Evolutionary conservation across 2,113 vertebrate species (phyloP).

Genomic region (Corythoichthys haematopterus): DNA sequence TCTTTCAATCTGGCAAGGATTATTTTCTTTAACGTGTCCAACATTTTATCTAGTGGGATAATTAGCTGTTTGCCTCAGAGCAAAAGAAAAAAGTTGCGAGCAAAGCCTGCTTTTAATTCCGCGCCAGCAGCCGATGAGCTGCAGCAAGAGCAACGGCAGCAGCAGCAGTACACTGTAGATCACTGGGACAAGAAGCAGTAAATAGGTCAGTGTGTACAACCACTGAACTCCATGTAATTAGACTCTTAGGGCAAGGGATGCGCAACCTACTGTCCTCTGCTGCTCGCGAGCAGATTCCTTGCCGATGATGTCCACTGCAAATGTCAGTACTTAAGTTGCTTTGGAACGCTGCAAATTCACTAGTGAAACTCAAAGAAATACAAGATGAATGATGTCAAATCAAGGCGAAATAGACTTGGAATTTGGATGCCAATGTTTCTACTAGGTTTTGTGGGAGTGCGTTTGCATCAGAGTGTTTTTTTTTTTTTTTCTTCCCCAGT

Average conservation of each 20-base stretch:
- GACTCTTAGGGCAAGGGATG: conserved; percentile 35
- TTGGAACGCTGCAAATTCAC: neutral
- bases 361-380: neutral
- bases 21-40: conserved; percentile 11
- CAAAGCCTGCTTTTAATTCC: conserved; percentile 10
- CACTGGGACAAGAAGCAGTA: conserved; percentile 33
- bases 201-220: conserved; percentile 47
- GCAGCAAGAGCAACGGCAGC: conserved; percentile 8
- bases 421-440: neutral
- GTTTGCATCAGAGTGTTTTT: neutral
- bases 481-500: neutral
- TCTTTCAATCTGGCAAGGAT: neutral
- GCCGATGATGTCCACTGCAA: conserved; percentile 2
- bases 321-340: neutral
- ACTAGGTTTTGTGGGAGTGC: neutral
- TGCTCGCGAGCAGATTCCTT: conserved; percentile 24
- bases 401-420: neutral
- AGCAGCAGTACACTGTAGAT: neutral
- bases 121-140: conserved; percentile 10
- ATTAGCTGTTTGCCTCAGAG: conserved; percentile 4
- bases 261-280: conserved; percentile 24
- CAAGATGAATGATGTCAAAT: neutral
- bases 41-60: conserved; percentile 21
- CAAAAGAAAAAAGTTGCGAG: neutral
- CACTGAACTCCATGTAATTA: conserved; percentile 44